Evolutionary conservation across 2,797 vertebrate genomes (phyloP).

Genomic region (Botia kubotai): DNA sequence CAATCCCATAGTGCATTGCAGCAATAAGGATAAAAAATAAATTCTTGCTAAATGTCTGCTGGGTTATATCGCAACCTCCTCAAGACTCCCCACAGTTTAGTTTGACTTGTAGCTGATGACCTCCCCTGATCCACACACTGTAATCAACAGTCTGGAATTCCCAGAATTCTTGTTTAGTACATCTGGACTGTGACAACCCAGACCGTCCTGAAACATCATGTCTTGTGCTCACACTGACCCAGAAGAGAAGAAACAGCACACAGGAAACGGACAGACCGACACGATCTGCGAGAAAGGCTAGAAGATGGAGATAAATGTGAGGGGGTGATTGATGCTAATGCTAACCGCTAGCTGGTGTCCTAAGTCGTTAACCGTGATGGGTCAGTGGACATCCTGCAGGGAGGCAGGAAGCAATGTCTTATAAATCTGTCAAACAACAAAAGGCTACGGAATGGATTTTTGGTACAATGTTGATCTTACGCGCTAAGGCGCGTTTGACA

Average conservation of each 20-base stretch:
- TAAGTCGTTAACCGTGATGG: constrained; percentile 44
- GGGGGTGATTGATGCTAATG: constrained; percentile 37
- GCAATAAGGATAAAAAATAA: too few relatives aligned
- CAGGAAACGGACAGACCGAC: constrained; percentile 36
- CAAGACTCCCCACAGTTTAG: constrained; percentile 15
- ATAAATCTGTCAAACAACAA: constrained; percentile 55
- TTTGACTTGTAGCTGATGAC: constrained; percentile 25
- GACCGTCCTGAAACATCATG: constrained; percentile 39
- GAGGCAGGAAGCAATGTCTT: constrained; percentile 47
- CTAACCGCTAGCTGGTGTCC: constrained; percentile 42
- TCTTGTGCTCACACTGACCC: constrained; percentile 43
- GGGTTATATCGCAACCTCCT: constrained; percentile 10
- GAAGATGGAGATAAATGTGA: constrained; percentile 10
- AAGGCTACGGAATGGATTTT: constrained; percentile 5
- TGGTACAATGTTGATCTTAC: constrained; percentile 17
- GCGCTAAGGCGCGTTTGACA: neutral
- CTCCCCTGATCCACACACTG: constrained; percentile 37
- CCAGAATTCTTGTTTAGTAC: constrained; percentile 36
- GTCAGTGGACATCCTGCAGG: constrained; percentile 49
- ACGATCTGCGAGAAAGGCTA: constrained; percentile 3
- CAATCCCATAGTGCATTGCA: too few relatives aligned
- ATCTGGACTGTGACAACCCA: constrained; percentile 43
- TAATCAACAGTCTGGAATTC: constrained; percentile 43
- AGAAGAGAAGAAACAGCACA: constrained; percentile 42
- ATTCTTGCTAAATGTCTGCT: neutral